Conservation (phyloP, 2,888 invertebrate genomes). For the Megaustenia siamemsis region DNA sequence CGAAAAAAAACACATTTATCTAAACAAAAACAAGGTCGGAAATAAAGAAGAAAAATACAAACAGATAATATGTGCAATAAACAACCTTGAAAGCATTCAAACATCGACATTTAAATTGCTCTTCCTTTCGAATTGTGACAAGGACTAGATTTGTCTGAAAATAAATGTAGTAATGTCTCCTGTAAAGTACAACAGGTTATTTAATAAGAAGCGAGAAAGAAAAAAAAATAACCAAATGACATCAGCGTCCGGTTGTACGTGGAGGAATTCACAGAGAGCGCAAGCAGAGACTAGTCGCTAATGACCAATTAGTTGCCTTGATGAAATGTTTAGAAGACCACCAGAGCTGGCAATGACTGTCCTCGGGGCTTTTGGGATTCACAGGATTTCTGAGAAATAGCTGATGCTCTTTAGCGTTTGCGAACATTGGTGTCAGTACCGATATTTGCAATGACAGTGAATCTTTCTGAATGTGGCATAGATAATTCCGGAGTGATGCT, state of each 20-base stretch:
- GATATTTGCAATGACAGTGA: neutral
- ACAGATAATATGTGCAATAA: neutral
- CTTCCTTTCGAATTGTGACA: no score
- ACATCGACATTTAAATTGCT: no score
- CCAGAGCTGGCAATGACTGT: neutral
- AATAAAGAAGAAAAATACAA: neutral
- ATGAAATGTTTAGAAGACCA: conserved; percentile 12
- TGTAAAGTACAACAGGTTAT: no score
- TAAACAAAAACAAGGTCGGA: no score
- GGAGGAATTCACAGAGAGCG: neutral
- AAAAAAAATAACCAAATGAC: neutral
- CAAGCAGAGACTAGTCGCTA: neutral
- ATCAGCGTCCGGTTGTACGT: neutral
- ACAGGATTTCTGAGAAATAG: neutral
- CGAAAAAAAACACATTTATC: no score
- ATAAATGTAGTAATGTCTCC: no score
- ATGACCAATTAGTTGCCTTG: conserved; percentile 15
- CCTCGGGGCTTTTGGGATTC: neutral
- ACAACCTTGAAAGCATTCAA: neutral
- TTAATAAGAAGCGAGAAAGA: no score
- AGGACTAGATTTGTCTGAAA: no score
- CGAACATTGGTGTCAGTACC: no score
- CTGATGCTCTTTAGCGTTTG: neutral
- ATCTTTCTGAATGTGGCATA: no score
- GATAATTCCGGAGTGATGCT: no score